Percentiles rank a stretch among this genome's conserved stretches.
Conservation (phyloP, 2,113 vertebrate species). For the Peromyscus leucopus region DNA sequence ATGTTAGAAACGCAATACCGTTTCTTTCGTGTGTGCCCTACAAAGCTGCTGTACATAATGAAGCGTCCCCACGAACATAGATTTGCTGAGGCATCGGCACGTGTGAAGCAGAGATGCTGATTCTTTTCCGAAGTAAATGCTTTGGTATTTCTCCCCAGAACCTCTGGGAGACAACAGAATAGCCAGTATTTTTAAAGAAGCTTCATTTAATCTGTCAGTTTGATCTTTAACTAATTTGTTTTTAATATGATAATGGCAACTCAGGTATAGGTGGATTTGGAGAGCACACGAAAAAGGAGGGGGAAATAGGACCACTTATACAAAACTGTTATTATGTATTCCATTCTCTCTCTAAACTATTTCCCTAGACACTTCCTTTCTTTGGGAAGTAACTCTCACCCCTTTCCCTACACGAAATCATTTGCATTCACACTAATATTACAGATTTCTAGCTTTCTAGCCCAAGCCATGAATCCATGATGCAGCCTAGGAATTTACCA, state of each 20-base stretch:
- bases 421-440: background rate
- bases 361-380: background rate
- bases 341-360: background rate
- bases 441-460: background rate
- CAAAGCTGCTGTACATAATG: background rate
- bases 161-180: background rate
- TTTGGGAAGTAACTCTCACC: background rate
- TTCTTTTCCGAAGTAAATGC: background rate
- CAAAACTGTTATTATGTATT: background rate
- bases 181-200: background rate
- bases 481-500: background rate
- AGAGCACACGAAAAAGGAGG: accelerated
- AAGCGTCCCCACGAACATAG: too few relatives aligned
- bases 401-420: background rate
- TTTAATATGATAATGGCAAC: too few relatives aligned
- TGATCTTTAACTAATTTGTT: background rate
- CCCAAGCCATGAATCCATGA: background rate
- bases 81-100: background rate
- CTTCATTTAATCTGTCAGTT: background rate
- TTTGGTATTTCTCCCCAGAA: background rate
- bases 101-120: background rate
- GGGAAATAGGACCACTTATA: background rate
- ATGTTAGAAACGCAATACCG: background rate
- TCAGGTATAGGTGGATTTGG: background rate
- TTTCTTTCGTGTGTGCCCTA: background rate